These are phyloP conservation scores for Rousettus madagascariensis DNA, from an alignment of 2,797 vertebrate species.

Conservation along the genomic window DNA sequence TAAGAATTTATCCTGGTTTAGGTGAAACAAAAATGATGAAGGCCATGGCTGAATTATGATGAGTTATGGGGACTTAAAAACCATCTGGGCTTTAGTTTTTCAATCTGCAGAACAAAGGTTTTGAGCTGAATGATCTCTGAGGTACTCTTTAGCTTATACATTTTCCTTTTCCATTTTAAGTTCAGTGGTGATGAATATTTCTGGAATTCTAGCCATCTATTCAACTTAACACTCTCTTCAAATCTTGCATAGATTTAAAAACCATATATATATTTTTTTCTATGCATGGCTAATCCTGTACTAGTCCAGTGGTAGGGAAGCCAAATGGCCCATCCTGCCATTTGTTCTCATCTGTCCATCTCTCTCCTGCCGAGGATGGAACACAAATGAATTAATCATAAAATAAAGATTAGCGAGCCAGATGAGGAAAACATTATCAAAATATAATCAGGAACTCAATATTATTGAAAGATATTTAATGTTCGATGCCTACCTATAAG, in stretches of 20 bases:
- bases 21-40: not conserved
- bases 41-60: not conserved
- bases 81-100: not conserved
- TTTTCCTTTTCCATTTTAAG: not conserved
- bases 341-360: not conserved
- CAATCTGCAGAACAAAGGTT: not conserved
- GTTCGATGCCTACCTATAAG: not conserved
- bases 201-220: not conserved
- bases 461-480: not conserved
- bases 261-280: not conserved
- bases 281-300: not conserved
- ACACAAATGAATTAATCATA: not conserved
- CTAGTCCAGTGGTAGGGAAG: not conserved
- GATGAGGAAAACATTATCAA: not conserved
- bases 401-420: not conserved
- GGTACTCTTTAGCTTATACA: not conserved
- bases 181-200: conserved; percentile 2
- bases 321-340: not conserved
- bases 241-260: not conserved
- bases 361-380: not conserved
- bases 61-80: not conserved
- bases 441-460: not conserved
- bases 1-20: not conserved
- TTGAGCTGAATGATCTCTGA: not conserved
- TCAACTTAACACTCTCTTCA: not conserved